Conservation (phyloP, 1,140 invertebrate species). For the Chymomyza costata region DNA sequence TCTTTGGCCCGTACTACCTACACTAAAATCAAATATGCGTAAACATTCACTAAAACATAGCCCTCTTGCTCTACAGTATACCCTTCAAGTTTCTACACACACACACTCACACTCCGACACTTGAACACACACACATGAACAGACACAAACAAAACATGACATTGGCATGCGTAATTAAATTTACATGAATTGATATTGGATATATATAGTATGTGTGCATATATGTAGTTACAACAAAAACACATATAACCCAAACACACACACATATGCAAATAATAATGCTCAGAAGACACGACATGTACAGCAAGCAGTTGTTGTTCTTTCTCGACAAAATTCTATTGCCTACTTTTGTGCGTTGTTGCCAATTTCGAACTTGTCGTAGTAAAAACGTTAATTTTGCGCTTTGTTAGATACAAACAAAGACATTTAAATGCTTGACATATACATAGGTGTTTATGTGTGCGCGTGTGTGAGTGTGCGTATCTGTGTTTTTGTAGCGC, state of each 20-base stretch:
- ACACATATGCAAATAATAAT: neutral
- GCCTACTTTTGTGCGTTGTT: conserved; percentile 19
- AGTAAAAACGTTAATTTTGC: conserved; percentile 20
- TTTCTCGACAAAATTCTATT: no score
- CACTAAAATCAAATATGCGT: conserved; percentile 70
- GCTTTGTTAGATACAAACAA: conserved; percentile 1
- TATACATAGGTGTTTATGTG: no score
- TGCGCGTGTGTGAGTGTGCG: no score
- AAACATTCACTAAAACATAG: conserved; percentile 47
- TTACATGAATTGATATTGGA: conserved; percentile 71
- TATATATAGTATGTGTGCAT: no score
- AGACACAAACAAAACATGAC: conserved; percentile 34
- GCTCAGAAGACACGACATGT: conserved; percentile 6
- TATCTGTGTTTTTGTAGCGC: no score
- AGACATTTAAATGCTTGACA: no score
- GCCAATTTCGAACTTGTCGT: conserved; percentile 7
- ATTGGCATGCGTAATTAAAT: conserved; percentile 68
- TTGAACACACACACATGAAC: conserved; percentile 28
- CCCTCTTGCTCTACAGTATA: neutral
- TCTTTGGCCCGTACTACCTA: no score
- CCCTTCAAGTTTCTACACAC: neutral
- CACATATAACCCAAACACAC: conserved; percentile 4
- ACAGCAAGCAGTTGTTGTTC: conserved; percentile 26
- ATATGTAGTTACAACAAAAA: no score
- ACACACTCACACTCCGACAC: conserved; percentile 4